A percentile compares a stretch with the other conserved stretches of the same genome.
These are phyloP conservation scores for Cyclophora punctaria DNA, from an alignment of 2,888 invertebrate genomes.

Conservation along the genomic window DNA sequence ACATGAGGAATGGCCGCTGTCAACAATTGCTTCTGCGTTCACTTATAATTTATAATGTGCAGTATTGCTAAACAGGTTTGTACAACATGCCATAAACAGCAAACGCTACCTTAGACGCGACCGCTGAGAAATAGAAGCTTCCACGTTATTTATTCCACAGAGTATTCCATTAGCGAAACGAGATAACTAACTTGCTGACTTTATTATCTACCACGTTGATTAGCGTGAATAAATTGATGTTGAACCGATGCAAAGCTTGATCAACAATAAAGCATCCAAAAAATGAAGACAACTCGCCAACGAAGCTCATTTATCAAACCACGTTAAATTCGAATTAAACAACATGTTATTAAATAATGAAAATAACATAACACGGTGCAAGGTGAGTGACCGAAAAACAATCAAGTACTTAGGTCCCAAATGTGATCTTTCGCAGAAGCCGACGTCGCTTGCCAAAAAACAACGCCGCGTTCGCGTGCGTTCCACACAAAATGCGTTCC, in stretches of 20 bases:
- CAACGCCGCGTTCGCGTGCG: conserved; percentile 11
- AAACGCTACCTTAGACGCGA: not conserved
- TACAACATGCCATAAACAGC: no score
- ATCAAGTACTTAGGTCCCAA: conserved; percentile 65
- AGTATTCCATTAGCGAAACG: not conserved
- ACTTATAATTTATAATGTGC: no score
- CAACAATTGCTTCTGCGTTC: conserved; percentile 26
- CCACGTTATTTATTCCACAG: not conserved
- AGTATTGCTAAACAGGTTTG: no score
- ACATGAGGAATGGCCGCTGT: conserved; percentile 37
- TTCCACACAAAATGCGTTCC: conserved; percentile 37
- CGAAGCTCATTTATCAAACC: no score
- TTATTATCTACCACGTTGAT: no score
- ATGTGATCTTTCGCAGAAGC: conserved; percentile 67
- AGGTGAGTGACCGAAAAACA: conserved; percentile 67
- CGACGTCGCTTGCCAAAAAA: conserved; percentile 64
- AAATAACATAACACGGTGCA: conserved; percentile 41
- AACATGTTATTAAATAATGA: conserved; percentile 36
- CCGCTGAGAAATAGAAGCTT: no score
- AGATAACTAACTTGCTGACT: not conserved
- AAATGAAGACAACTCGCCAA: no score
- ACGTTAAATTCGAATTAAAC: conserved; percentile 34
- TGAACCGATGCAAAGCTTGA: no score
- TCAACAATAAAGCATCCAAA: no score
- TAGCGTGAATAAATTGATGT: no score